Base-by-base conservation (phyloP, 2,797 vertebrate species). In the Clamator glandarius region DNA sequence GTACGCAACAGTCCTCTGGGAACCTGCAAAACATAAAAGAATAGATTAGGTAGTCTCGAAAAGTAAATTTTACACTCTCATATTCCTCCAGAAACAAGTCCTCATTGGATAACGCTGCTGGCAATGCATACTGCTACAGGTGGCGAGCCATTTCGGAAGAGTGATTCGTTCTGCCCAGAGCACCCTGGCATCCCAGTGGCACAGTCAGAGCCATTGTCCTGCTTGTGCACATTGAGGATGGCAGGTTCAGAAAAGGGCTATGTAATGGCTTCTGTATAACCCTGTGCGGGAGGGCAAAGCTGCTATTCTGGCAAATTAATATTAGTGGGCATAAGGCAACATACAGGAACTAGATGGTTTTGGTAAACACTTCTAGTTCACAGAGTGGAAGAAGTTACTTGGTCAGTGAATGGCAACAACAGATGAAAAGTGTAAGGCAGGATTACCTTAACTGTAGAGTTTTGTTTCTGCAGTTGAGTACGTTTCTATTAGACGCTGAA, bases 11-110 rank as follows among this genome's bases (percentile, higher is more conserved):
- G 78, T 84, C 62, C 66, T 82, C 52, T 67, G 50, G 36, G 44
- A 68, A 80, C 23, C 29, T 84, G 44, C 68, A 86, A 73, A 96
- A 64, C 24, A 7, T n/a, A 20, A 42, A 64, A 79, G 5, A 87
- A 70, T 70, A 80, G 63, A 58, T 48, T 23, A 67, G 15, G 28
- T 3, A 4, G 58, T 62, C 67, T 90, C 90, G 44, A 61, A 62
- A 89, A 86, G 64, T 80, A 35, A 29, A 52, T 91, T 83, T 91
- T 76, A 79, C 26, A 29, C 51, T 84, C 25, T 79, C 0, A 0
- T 84, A n/a, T 39, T 67, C 75, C 63, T 76, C 31, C 54, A 87
- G 87, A 82, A 96, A 52, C 39, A 76, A 70, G 67, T 87, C 61
- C 73, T 89, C 23, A 31, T 80, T 84, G 44, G 26, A 2, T 87